Base-by-base conservation (phyloP, 2,888 invertebrate genomes). In the Drosophila pegasa region DNA sequence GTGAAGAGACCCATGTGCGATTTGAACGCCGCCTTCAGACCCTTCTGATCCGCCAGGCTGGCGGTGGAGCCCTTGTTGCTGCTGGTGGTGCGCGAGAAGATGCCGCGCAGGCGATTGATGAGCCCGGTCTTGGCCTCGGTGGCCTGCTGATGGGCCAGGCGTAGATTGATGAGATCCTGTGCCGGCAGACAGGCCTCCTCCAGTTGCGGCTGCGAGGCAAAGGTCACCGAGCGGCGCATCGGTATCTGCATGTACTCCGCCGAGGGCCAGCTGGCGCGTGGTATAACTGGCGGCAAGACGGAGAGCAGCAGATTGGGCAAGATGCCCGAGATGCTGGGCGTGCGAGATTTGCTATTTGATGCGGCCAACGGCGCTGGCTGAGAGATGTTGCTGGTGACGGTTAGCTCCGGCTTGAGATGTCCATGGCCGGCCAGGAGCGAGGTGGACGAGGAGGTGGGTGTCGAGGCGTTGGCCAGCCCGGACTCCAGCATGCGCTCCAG, bases 261-360 rank as follows among this genome's bases (percentile, higher is more conserved):
- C 12, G 95, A 95, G 0, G 96, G 96, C 96, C 96, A 96, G 90
- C 95, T 95, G 7, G 96, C 96, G 41, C 96, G 93, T 0, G 96
- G 96, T 57, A 96, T 96, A 54, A 96, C 95, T 2, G 96, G 95
- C 0, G 96, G 96, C 0, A 96, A 92, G 8, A 96, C 95, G 18
- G 95, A 95, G 2, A 96, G 93, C 31, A 96, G 92, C 9, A 96
- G 93, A 92, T 95, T 93, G 0, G 96, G 96, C 22, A 95, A 92
- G 18, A 95, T 95, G 14, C 95, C 95, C 29, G 94, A 94, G 64
- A 95, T 94, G 89, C 95, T 95, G 0, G 95, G 95, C 8, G 95
- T 95, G 33, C 94, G 89, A 0, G 91, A 89, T 27, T 92, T 92
- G 18, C 5, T 9, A 6, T 71, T 86, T n/a, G 70, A 52, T 10